Evolutionary conservation across 2,888 invertebrate genomes (phyloP), one percentile per base, ranked within the genome.

Genomic region (Xestobium rufovillosum): DNA sequence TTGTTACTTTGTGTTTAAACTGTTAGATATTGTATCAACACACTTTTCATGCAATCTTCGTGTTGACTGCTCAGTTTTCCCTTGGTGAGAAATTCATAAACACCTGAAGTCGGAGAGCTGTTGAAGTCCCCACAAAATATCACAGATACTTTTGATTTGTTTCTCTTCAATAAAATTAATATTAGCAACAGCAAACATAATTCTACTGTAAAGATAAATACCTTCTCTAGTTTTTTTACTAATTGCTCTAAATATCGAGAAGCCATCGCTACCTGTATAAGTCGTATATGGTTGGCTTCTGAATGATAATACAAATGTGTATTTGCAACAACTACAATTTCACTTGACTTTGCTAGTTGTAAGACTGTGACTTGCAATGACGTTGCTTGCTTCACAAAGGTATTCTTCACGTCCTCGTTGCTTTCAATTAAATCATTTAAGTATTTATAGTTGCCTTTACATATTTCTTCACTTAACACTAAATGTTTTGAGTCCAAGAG

Each of bases 61-160:
- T 78, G 75, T 50, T 76, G 65, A 33, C 68, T 69, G 23, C 75
- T 69, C 6, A 90, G 74, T 42, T 59, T 56, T 40, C 83, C 81
- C 23, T 76, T 72, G 0, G 83, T 85, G 64, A 86, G 78, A 34
- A 90, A 68, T 55, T 82, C 74, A 63, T 80, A 87, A 51, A 91
- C 78, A 1, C 87, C 89, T 60, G 81, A 83, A 34, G 80, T 77
- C 1, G 92, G 91, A 2, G 76, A 76, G 60, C 88, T 89, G 60
- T 96, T 96, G 54, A 95, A 92, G 63, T 96, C 96, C 1, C 96
- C 96, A 65, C 89, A 88, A 48, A 91, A 75, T 37, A 95, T 62
- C 1, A 90, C 55, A 2, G 81, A 76, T 15, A 86, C 68, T 19
- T 68, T 63, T n/a, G 61, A 53, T 1, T 61, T 52, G 3, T 63